These are phyloP conservation scores for Microctonus hyperodae DNA, from an alignment of 2,888 invertebrate species.

Conservation along the genomic window DNA sequence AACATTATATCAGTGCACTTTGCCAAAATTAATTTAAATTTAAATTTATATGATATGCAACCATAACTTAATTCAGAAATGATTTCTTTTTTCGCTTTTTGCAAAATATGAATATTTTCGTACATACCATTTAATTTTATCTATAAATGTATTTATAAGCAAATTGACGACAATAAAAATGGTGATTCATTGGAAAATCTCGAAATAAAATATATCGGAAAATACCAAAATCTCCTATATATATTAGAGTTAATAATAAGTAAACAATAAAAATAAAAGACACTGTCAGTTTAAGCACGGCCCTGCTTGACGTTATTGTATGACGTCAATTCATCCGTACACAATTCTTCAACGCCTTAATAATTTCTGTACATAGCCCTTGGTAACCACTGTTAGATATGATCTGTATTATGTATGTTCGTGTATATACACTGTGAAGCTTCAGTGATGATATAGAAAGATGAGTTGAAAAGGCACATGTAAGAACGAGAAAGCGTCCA, in stretches of 20 bases:
- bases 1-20: too few species aligned
- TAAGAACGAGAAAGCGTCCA: too few species aligned
- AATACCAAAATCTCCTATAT: not conserved
- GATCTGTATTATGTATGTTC: not conserved
- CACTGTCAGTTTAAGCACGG: slow-evolving; percentile 44
- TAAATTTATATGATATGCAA: too few species aligned
- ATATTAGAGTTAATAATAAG: not conserved
- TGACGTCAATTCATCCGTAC: slow-evolving; percentile 56
- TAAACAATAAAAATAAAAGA: slow-evolving; percentile 30
- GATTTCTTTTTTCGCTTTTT: not conserved
- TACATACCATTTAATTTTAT: not conserved
- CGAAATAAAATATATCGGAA: not conserved
- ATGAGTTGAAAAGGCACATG: too few species aligned
- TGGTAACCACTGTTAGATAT: slow-evolving; percentile 10
- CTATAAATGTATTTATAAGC: not conserved
- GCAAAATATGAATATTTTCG: not conserved
- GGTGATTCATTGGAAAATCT: not conserved
- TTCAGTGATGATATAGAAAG: too few species aligned
- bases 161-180: not conserved
- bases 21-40: too few species aligned
- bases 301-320: slow-evolving; percentile 58
- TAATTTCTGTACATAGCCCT: slow-evolving; percentile 5
- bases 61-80: not conserved
- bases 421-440: too few species aligned
- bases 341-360: slow-evolving; percentile 20